Evolutionary conservation across 2,797 vertebrate genomes (phyloP), one percentile per base, ranked within the genome.

Genomic region (Sorex maritimensis): DNA sequence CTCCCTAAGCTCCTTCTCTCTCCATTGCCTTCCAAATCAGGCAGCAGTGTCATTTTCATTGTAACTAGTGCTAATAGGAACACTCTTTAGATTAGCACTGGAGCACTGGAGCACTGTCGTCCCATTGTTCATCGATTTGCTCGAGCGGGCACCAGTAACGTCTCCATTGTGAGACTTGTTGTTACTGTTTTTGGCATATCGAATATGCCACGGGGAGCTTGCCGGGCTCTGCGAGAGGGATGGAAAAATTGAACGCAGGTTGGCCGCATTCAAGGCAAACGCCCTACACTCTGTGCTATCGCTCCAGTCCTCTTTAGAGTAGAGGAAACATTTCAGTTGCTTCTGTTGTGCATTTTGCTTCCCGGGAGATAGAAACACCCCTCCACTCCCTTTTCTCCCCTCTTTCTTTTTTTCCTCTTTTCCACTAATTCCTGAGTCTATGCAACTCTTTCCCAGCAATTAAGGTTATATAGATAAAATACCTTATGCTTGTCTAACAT

Each of bases 261-360:
- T 34, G 34, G 34, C 34, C 2, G 34, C 34, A 34, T 34, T 34
- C 34, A 34, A 34, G 34, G 34, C 34, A 34, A 34, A 34, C 34
- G 34, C 34, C 34, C 34, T 34, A 34, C 34, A 34, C 34, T 34
- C 34, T 2, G 34, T 34, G 34, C 34, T 2, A 34, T 34, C 34
- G 34, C 34, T 34, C 34, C 34, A 34, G 34, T 34, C 34, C 28
- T 68, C 55, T 88, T 58, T 78, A n/a, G 44, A 63, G 63, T 52
- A 52, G 15, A 86, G 44, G 69, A 90, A 89, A 73, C 65, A 52
- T 49, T 79, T 44, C 49, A 83, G 72, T 81, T 34, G 65, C 69
- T 93, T 90, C 28, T 28, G 41, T 30, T 81, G 90, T 83, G 82
- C 8, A 49, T 95, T 92, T 87, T 85, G 71, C 28, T 88, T 61